A percentile compares a stretch with the other conserved stretches of the same genome.
These are phyloP conservation scores for Xiphophorus couchianus DNA, from an alignment of 2,113 vertebrate genomes.

Conservation along the genomic window DNA sequence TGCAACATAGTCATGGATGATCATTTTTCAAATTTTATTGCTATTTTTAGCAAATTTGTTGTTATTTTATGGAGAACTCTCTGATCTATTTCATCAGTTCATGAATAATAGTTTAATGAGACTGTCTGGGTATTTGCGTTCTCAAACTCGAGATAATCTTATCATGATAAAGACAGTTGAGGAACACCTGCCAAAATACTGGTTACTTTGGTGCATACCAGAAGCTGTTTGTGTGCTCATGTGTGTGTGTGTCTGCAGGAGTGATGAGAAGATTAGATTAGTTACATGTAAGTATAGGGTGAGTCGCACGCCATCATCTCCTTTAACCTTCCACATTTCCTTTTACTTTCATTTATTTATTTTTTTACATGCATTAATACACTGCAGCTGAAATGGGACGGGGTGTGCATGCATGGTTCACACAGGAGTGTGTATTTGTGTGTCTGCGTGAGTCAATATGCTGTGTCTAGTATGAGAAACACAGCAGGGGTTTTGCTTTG, in stretches of 20 bases:
- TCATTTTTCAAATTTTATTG: neutral
- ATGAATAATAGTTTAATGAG: slow-evolving; percentile 1
- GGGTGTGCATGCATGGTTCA: slow-evolving; percentile 16
- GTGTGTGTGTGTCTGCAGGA: slow-evolving; percentile 21
- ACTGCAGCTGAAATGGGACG: neutral
- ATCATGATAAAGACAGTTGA: slow-evolving; percentile 54
- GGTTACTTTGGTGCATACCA: slow-evolving; percentile 53
- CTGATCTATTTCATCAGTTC: neutral
- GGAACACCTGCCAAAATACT: slow-evolving; percentile 70
- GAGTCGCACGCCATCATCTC: slow-evolving; percentile 56
- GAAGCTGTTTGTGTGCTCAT: slow-evolving; percentile 11
- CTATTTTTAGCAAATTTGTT: neutral
- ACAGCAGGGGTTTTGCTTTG: slow-evolving; percentile 58
- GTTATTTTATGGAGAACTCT: neutral
- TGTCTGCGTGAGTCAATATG: slow-evolving; percentile 33
- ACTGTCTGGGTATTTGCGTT: slow-evolving; percentile 23
- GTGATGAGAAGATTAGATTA: slow-evolving; percentile 67
- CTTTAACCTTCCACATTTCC: slow-evolving; percentile 4
- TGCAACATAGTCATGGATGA: neutral
- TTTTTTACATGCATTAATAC: neutral
- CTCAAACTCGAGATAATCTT: slow-evolving; percentile 53
- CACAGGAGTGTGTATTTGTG: slow-evolving; percentile 6
- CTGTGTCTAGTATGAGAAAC: slow-evolving; percentile 67
- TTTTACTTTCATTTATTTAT: slow-evolving; percentile 19
- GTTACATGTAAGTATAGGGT: slow-evolving; percentile 62